phyloP scores from a whole-genome alignment of 2,888 invertebrate species.

The Oligia latruncula region DNA sequence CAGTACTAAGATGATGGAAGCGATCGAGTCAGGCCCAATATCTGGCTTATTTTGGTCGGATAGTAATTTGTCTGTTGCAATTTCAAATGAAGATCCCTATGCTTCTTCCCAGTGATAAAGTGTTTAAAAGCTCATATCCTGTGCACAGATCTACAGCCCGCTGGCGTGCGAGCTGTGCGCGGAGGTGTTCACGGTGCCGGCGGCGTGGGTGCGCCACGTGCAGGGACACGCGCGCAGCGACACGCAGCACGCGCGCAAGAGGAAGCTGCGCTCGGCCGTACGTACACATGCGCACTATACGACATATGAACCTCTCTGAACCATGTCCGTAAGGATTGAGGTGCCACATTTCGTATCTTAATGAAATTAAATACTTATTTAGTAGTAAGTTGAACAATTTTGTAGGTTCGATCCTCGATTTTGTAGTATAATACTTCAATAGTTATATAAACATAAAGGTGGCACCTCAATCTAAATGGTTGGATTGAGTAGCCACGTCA shows the following conservation, averaged over 20 bases:
- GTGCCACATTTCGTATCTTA: no score
- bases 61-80: not conserved
- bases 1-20: not conserved
- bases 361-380: no score
- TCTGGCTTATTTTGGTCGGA: not conserved
- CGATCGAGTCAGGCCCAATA: not conserved
- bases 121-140: no score
- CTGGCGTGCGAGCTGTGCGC: slow-evolving; percentile 95
- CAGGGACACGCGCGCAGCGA: slow-evolving; percentile 93
- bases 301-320: no score
- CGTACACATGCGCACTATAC: slow-evolving; percentile 60
- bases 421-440: no score
- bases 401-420: no score
- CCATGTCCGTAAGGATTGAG: no score
- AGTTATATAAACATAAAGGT: no score
- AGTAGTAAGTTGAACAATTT: no score
- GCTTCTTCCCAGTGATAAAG: not conserved
- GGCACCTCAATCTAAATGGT: no score
- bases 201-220: slow-evolving; percentile 95
- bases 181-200: slow-evolving; percentile 95
- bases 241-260: slow-evolving; percentile 88
- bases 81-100: not conserved
- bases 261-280: slow-evolving; percentile 89
- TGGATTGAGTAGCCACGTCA: no score
- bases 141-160: slow-evolving; percentile 91